phyloP scores from a whole-genome alignment of 2,113 vertebrate genomes.

The Rhinoptilus africanus region DNA sequence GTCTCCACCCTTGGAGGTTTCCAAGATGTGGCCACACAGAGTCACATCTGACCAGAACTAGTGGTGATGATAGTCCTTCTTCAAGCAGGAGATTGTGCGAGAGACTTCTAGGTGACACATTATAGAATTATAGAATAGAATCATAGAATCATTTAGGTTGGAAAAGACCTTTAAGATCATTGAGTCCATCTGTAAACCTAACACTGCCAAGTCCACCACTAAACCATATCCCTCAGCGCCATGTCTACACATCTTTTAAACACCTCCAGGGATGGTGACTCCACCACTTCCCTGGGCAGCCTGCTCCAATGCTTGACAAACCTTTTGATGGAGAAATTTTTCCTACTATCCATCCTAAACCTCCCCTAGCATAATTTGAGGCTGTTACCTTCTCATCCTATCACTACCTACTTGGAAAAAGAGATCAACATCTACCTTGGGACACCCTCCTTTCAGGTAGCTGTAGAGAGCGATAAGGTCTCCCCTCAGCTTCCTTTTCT shows the following conservation, averaged over 20 bases:
- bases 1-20: not conserved
- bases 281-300: not conserved
- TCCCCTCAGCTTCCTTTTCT: not conserved
- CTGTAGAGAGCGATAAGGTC: no score
- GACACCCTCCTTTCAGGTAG: no score
- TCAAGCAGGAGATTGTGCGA: not conserved
- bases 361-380: not conserved
- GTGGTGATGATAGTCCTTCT: not conserved
- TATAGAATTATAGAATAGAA: not conserved
- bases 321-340: rapidly evolving
- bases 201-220: not conserved
- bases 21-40: not conserved
- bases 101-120: not conserved
- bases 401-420: not conserved
- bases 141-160: not conserved
- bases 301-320: not conserved
- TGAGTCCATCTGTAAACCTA: not conserved
- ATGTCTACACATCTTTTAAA: rapidly evolving
- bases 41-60: not conserved
- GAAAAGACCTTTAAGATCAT: not conserved
- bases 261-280: not conserved
- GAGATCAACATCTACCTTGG: rapidly evolving
- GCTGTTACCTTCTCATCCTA: rapidly evolving
- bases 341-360: not conserved
- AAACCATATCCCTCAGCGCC: not conserved